Base-by-base conservation (phyloP, 2,888 invertebrate species). In the Pherbina coryleti region DNA sequence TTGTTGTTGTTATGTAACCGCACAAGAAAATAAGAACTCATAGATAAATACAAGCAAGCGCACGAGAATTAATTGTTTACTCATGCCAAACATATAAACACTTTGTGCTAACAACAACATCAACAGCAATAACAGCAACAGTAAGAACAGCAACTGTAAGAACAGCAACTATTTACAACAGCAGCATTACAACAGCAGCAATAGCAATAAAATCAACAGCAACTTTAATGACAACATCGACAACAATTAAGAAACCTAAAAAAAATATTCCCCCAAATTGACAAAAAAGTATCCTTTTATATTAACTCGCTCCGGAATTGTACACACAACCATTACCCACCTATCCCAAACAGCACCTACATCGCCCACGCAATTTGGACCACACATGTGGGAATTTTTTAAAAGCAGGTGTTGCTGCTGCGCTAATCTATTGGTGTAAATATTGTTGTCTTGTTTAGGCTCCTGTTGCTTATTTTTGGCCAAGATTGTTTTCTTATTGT, bases 31-130 rank as follows among this genome's bases (percentile, higher is more conserved):
- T 51, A 28, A 28, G 14, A 11, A 44, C 69, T 7, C 67, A 28
- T 25, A 73, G 25, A 22, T 73, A 60, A 73, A 62, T 49, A 44
- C 14, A 44, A 11, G 14, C 14, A 11, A 44, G 14, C 44, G 44
- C 44, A 44, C 62, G n/a, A 49, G 60, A n/a, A n/a, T 62, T 73
- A 73, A 73, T 62, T 73, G 73, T 73, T 73, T 60, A 44, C 44
- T 60, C 73, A 49, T 28, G 60, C 49, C 73, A 60, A 62, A 62
- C 60, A 62, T 73, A 25, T 49, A 73, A 73, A 22, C 60, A 73
- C 62, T 62, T 73, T 62, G 49, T 70, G 49, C 49, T 31, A 69
- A 64, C 28, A n/a, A 31, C 64, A 64, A 17, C 66, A 71, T 14
- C n/a, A n/a, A 19, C 37, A 57, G 7, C 37, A 44, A 8, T 22